Conservation (phyloP, 1,140 invertebrate species). For the Meloidogyne chitwoodi region DNA sequence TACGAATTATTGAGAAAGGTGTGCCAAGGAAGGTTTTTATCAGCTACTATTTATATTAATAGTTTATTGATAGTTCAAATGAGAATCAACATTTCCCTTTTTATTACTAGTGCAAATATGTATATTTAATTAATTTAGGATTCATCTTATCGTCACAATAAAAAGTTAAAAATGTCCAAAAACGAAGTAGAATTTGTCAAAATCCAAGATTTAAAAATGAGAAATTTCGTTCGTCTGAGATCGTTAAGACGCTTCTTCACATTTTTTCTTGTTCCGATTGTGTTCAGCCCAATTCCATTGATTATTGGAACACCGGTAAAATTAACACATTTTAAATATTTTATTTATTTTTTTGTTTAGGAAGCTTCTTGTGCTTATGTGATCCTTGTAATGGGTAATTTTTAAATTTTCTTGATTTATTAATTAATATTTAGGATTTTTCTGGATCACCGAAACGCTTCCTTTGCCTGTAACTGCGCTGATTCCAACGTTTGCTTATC, state of each 20-base stretch:
- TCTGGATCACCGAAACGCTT: conserved; percentile 62
- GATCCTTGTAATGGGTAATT: conserved; percentile 42
- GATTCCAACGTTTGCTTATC: conserved; percentile 61
- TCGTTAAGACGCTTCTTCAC: background rate
- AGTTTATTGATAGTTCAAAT: background rate
- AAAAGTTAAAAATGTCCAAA: background rate
- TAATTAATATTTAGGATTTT: conserved; percentile 16
- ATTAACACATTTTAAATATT: background rate
- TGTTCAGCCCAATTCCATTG: background rate
- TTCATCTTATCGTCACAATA: background rate
- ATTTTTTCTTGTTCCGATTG: background rate
- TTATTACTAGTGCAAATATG: too few relatives aligned
- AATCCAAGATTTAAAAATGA: background rate
- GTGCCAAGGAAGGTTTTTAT: background rate
- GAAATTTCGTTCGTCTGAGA: background rate
- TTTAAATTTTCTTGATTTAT: background rate
- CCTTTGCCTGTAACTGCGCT: conserved; percentile 62
- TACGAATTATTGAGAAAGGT: background rate
- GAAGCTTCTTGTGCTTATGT: conserved; percentile 52
- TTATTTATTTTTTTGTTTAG: conserved; percentile 37
- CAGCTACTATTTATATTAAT: background rate
- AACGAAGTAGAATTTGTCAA: background rate
- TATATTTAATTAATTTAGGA: background rate
- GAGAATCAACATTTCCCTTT: background rate
- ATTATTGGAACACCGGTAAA: background rate